These are phyloP conservation scores for Oncorhynchus clarkii DNA, from an alignment of 2,113 vertebrate genomes.

Conservation along the genomic window DNA sequence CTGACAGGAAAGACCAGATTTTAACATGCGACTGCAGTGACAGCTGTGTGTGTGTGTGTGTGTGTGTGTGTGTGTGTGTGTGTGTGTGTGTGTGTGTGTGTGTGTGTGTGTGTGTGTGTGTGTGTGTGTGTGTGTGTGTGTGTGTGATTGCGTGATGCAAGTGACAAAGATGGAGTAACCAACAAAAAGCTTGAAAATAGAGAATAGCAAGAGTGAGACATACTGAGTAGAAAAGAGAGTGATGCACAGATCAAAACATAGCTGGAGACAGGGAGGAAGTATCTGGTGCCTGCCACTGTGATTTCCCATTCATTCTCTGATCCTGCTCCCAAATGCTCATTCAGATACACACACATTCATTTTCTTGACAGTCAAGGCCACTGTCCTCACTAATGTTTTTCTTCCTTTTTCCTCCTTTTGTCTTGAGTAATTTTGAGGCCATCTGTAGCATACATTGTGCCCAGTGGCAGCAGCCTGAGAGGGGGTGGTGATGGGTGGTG, in stretches of 20 bases:
- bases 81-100: neutral
- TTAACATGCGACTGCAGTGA: neutral
- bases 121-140: neutral
- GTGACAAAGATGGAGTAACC: no score
- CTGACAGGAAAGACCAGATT: neutral
- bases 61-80: neutral
- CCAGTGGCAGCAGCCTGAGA: neutral
- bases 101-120: neutral
- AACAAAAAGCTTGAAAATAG: no score
- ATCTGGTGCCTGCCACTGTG: constrained; percentile 3
- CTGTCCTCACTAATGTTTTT: neutral
- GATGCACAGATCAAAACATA: neutral
- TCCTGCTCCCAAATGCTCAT: constrained; percentile 3
- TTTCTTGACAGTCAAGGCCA: neutral
- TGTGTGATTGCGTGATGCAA: neutral
- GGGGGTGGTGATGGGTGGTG: constrained; percentile 14
- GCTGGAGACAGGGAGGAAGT: neutral
- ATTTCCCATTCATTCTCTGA: neutral
- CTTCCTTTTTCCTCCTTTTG: neutral
- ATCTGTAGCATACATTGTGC: no score
- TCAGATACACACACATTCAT: neutral
- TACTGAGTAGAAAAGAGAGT: neutral
- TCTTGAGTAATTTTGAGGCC: neutral
- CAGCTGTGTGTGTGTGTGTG: neutral
- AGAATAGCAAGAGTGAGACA: neutral